Evolutionary conservation across 2,797 vertebrate genomes (phyloP), one percentile per base, ranked within the genome.

Genomic region (Phylloscopus collybita): DNA sequence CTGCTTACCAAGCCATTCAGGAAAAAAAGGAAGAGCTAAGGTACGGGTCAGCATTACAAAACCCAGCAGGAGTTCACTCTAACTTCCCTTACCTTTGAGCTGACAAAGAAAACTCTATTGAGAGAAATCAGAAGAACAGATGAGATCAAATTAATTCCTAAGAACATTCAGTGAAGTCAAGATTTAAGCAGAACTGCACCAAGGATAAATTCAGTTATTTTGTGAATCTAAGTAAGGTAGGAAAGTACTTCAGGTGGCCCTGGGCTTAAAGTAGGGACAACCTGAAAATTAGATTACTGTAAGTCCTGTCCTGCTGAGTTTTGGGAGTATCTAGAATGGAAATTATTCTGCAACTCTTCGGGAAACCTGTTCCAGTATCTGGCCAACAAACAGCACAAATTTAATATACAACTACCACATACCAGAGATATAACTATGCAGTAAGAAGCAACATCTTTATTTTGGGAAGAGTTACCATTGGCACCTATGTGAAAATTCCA

Each of bases 1-100:
- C 11, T 32, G 5, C 47, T 82, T 30, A 89, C 25, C 20, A 80
- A 72, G 85, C 4, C 5, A 66, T 44, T 14, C 23, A 40, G 25
- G 44, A 91, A 89, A 71, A 6, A 51, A 36, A 23, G 62, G 8
- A 80, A 86, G 26, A 71, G 3, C 40, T 42, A 65, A 64, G 13
- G 8, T 56, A 66, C 1, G 4, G 22, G 10, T 5, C 40, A 76
- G 13, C 3, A 1, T 29, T 50, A 61, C 0, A 3, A 79, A 65
- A 51, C 45, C 22, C 20, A 16, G 13, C 12, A 42, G 16, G 23
- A 79, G 20, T 19, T 92, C 21, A 40, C 21, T 36, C 14, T 71
- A 70, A 26, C 11, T 69, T 79, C 36, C 54, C 29, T 88, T 80
- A 66, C 6, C 18, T 66, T 45, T 51, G 32, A 76, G 3, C 18